Evolutionary conservation across 2,888 invertebrate genomes (phyloP), one percentile per base, ranked within the genome.

Genomic region (Ligdia adustata): DNA sequence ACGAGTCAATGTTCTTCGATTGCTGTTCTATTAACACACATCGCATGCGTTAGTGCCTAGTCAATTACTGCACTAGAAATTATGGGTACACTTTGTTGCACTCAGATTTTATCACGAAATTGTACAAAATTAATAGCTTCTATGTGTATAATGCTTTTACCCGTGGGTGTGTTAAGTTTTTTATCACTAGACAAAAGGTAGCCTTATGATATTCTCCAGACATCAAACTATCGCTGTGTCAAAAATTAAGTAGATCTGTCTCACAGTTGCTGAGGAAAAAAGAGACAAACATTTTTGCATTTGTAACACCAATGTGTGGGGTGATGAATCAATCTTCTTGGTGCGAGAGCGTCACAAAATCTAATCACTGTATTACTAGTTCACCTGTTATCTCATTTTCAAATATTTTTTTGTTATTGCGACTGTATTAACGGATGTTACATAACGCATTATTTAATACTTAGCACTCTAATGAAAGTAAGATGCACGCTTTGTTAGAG

Each of bases 361-460:
- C 28, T 41, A 20, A 42, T 42, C 42, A 12, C 32, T 26, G 31
- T n/a, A 29, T 27, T 33, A 16, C 47, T 61, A 59, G 43, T 61
- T 57, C 58, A 11, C 29, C 7, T 31, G 35, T 40, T 13, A 39
- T 37, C 24, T 59, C 31, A 57, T 55, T 62, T 55, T 53, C 53
- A 64, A 70, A 69, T 73, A 67, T 57, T 65, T 67, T 72, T 62
- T 69, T 62, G 62, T 58, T 60, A 63, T 66, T 57, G 56, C 42
- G 43, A 40, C 48, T 39, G 48, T 50, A 62, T 64, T 60, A 52
- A 57, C 52, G 57, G 54, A 60, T 56, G 62, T 80, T 77, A 66
- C 67, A 69, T 62, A 79, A 79, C 66, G 64, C 35, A 60, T 75
- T 69, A 74, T 70, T 72, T 64, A 69, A 72, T 50, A 54, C 42